phyloP scores from a whole-genome alignment of 2,113 vertebrate species.

The Engystomops pustulosus region DNA sequence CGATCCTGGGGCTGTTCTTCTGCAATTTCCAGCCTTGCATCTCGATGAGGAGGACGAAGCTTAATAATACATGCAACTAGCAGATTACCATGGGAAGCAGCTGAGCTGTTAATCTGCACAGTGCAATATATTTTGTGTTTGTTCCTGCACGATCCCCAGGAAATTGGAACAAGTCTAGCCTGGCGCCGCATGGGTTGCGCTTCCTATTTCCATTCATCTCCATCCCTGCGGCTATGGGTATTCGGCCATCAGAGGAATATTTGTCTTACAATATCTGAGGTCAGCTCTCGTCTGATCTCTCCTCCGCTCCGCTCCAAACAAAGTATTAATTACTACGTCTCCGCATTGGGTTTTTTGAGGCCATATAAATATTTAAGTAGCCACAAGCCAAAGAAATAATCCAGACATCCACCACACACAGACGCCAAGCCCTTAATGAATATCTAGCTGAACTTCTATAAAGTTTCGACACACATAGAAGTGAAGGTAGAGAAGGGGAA shows the following conservation, averaged over 20 bases:
- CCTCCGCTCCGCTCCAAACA: background rate
- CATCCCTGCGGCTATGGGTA: background rate
- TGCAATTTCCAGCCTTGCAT: background rate
- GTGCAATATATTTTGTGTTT: background rate
- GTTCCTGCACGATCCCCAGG: background rate
- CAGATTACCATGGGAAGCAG: background rate
- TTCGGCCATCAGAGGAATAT: slow-evolving; percentile 6
- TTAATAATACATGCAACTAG: slow-evolving; percentile 48
- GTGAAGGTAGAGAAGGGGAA: background rate
- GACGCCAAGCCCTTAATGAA: background rate
- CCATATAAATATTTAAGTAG: slow-evolving; percentile 16
- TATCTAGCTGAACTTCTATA: background rate
- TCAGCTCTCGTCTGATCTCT: background rate
- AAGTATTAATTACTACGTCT: slow-evolving; percentile 12
- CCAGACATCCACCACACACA: background rate
- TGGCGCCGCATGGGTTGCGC: background rate
- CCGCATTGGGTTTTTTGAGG: background rate
- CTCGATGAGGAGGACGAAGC: background rate
- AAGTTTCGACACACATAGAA: background rate
- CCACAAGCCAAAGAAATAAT: background rate
- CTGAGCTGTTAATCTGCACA: background rate
- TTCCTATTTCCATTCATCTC: background rate
- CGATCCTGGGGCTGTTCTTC: background rate
- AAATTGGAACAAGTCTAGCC: background rate
- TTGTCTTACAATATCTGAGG: slow-evolving; percentile 14